Conservation (phyloP, 2,113 vertebrate genomes). For the Labeo rohita region DNA sequence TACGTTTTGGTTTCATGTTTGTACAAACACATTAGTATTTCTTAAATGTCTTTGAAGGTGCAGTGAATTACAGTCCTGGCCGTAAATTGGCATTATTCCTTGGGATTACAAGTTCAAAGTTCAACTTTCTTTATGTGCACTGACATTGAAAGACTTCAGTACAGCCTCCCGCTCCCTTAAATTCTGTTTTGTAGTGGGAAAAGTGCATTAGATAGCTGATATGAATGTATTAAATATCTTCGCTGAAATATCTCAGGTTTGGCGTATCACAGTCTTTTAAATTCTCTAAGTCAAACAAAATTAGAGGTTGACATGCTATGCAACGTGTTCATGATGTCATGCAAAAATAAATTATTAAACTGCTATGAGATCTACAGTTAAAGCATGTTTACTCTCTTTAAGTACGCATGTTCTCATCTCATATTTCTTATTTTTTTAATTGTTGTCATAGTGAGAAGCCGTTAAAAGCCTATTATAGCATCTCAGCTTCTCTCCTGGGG, state of each 20-base stretch:
- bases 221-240: neutral
- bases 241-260: neutral
- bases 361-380: neutral
- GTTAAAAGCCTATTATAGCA: conserved; percentile 52
- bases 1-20: neutral
- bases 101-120: neutral
- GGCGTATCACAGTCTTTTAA: neutral
- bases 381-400: neutral
- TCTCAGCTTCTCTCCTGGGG: conserved; percentile 47
- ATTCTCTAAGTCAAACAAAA: neutral
- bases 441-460: conserved; percentile 55
- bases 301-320: neutral
- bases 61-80: neutral
- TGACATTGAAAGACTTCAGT: neutral
- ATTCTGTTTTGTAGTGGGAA: neutral
- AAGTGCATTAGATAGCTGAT: neutral
- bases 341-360: neutral
- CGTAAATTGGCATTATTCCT: neutral
- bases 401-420: conserved; percentile 41
- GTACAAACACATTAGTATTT: conserved; percentile 10
- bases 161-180: neutral
- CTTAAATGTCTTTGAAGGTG: neutral
- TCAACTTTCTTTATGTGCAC: neutral
- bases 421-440: conserved; percentile 54
- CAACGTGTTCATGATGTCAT: neutral